Percentiles rank a stretch among this genome's conserved stretches.
phyloP scores from a whole-genome alignment of 2,797 vertebrate species.

The Chiloscyllium punctatum region DNA sequence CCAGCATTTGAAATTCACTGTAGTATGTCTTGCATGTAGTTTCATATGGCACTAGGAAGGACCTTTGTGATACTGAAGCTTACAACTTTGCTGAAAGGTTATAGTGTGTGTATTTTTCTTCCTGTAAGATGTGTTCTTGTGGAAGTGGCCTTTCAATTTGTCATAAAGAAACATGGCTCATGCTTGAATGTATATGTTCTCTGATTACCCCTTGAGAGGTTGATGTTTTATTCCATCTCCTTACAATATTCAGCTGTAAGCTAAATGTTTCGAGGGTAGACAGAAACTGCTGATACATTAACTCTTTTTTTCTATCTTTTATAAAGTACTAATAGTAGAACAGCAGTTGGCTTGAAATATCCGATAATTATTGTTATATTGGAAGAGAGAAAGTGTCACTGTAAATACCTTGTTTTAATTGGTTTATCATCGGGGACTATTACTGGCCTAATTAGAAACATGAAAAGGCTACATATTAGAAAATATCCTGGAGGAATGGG shows the following conservation, averaged over 20 bases:
- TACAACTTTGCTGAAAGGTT: not conserved
- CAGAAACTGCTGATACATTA: slow-evolving; percentile 40
- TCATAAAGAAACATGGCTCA: slow-evolving; percentile 54
- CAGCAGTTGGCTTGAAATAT: slow-evolving; percentile 70
- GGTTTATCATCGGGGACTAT: slow-evolving; percentile 78
- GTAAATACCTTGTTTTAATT: slow-evolving; percentile 76
- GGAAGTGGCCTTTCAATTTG: slow-evolving; percentile 43
- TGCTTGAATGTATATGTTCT: slow-evolving; percentile 64
- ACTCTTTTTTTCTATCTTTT: slow-evolving; percentile 43
- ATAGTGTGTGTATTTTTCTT: not conserved
- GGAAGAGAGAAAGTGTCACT: slow-evolving; percentile 58
- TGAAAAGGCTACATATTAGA: slow-evolving; percentile 75
- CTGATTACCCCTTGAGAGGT: slow-evolving; percentile 64
- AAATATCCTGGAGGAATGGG: slow-evolving; percentile 72
- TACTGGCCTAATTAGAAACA: slow-evolving; percentile 78
- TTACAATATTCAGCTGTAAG: slow-evolving; percentile 56
- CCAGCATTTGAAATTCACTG: not conserved
- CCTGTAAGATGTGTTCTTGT: not conserved
- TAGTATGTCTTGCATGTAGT: not conserved
- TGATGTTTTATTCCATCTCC: slow-evolving; percentile 67
- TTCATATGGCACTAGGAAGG: not conserved
- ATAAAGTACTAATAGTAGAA: slow-evolving; percentile 44
- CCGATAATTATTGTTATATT: slow-evolving; percentile 74
- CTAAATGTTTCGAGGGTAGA: slow-evolving; percentile 57
- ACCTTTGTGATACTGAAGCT: not conserved